Percentiles rank a stretch among this genome's conserved stretches.
Conservation (phyloP, 2,113 vertebrate genomes). For the Eubucco bourcierii region DNA sequence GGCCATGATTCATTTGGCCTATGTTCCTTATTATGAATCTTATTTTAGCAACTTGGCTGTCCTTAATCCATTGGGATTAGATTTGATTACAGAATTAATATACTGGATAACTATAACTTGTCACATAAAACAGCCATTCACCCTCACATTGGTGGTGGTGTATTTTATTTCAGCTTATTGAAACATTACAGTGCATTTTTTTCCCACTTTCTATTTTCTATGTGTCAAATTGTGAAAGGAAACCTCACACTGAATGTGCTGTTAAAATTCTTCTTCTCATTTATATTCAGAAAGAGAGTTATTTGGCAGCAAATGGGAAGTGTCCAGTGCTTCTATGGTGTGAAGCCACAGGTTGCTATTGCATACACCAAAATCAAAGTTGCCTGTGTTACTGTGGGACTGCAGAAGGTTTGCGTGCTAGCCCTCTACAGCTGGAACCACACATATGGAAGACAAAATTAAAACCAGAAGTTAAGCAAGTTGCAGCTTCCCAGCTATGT, state of each 20-base stretch:
- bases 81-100: constrained; percentile 4
- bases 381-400: not conserved
- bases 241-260: not conserved
- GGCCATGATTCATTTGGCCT: constrained; percentile 10
- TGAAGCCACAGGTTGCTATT: not conserved
- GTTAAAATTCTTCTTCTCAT: not conserved
- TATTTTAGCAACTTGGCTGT: constrained; percentile 20
- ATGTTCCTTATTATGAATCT: not conserved
- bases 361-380: not conserved
- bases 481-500: constrained; percentile 11
- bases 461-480: constrained; percentile 47
- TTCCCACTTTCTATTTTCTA: not conserved
- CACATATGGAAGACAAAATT: constrained; percentile 45
- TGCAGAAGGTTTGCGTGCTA: not conserved
- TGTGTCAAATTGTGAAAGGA: not conserved
- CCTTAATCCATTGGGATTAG: constrained; percentile 20
- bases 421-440: constrained; percentile 2
- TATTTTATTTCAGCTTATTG: not conserved
- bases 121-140: not conserved
- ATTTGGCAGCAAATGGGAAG: not conserved
- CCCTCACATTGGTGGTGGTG: not conserved
- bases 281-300: not conserved
- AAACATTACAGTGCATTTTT: not conserved
- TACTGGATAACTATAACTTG: not conserved
- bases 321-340: not conserved